These are phyloP conservation scores for Polyommatus icarus DNA, from an alignment of 2,888 invertebrate species.

Conservation along the genomic window DNA sequence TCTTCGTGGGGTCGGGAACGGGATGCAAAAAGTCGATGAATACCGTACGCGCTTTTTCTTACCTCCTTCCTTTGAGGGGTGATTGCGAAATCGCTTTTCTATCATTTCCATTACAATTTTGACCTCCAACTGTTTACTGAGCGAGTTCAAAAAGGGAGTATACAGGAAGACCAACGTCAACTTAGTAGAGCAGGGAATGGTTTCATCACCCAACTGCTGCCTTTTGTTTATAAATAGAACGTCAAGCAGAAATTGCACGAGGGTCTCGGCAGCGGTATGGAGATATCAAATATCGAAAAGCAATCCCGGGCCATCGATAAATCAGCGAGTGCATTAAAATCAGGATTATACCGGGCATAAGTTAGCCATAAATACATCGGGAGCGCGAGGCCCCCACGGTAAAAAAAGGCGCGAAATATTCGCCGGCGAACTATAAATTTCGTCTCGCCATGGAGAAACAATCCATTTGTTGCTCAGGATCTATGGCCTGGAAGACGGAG, in stretches of 20 bases:
- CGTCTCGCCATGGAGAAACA: slow-evolving; percentile 60
- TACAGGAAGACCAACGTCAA: not conserved
- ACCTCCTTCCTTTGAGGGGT: slow-evolving; percentile 5
- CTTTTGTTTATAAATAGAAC: slow-evolving; percentile 32
- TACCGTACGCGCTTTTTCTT: slow-evolving; percentile 7
- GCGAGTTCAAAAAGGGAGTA: not conserved
- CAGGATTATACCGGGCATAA: slow-evolving; percentile 76
- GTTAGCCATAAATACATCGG: slow-evolving; percentile 74
- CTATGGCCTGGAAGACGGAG: slow-evolving; percentile 59
- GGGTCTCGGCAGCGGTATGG: slow-evolving; percentile 70
- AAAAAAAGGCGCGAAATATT: slow-evolving; percentile 53
- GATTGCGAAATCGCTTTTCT: slow-evolving; percentile 1
- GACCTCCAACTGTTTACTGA: not conserved
- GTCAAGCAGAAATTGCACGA: slow-evolving; percentile 50
- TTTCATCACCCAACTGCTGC: not conserved
- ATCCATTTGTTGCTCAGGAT: slow-evolving; percentile 70
- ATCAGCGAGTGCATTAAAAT: slow-evolving; percentile 75
- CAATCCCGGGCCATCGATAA: slow-evolving; percentile 69
- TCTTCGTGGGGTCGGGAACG: slow-evolving; percentile 36
- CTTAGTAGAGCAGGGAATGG: not conserved
- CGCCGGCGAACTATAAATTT: slow-evolving; percentile 55
- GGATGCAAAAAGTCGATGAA: slow-evolving; percentile 12
- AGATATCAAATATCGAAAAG: slow-evolving; percentile 78
- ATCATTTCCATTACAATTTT: not conserved
- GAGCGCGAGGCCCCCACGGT: slow-evolving; percentile 52